Evolutionary conservation across 2,797 vertebrate species (phyloP).

Genomic region (Calcarius lapponicus): DNA sequence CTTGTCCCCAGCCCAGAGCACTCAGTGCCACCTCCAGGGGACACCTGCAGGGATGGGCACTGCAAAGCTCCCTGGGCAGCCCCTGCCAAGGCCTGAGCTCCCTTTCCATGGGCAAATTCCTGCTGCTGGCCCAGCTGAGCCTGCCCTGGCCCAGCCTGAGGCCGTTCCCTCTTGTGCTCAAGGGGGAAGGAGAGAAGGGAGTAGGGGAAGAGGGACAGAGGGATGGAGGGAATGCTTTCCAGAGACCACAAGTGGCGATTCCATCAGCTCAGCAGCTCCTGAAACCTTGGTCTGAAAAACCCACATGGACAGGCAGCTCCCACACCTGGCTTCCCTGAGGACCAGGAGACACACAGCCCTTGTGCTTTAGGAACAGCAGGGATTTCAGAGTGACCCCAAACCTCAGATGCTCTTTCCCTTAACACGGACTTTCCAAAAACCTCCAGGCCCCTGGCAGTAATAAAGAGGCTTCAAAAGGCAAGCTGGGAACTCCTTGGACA

Average conservation of each 20-base stretch:
- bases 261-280: neutral
- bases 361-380: neutral
- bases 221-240: neutral
- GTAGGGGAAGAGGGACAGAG: neutral
- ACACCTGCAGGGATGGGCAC: no score
- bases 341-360: fast-evolving
- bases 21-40: neutral
- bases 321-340: neutral
- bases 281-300: neutral
- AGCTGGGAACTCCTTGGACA: neutral
- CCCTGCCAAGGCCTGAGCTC: neutral
- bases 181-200: neutral
- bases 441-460: neutral
- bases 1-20: neutral
- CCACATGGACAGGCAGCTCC: neutral
- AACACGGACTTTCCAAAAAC: fast-evolving
- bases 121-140: neutral
- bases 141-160: neutral
- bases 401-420: neutral
- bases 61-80: no score
- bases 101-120: neutral
- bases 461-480: neutral
- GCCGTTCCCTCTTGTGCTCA: fast-evolving
- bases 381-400: neutral
- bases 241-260: fast-evolving